phyloP scores from a whole-genome alignment of 2,797 vertebrate species.

The Siniperca scherzeri region DNA sequence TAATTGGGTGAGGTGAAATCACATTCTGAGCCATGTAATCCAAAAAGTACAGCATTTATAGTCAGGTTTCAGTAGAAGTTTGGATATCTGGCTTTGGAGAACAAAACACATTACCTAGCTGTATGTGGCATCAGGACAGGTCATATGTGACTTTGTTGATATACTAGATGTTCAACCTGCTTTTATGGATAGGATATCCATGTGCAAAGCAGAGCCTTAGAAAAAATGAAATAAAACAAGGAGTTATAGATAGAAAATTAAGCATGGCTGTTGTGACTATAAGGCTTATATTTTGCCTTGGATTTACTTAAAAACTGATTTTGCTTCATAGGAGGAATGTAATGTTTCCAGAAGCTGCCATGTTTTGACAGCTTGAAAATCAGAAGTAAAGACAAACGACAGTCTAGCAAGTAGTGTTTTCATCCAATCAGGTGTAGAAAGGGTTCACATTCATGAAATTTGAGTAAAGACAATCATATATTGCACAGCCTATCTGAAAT shows the following conservation, averaged over 20 bases:
- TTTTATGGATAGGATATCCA: neutral
- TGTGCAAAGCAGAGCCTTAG: neutral
- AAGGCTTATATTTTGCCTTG: neutral
- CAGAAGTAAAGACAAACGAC: neutral
- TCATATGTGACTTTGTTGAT: neutral
- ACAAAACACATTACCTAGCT: neutral
- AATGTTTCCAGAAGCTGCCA: neutral
- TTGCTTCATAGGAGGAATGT: neutral
- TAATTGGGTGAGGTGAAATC: constrained; percentile 3
- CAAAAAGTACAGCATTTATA: neutral
- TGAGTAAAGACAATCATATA: neutral
- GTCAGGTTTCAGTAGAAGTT: neutral
- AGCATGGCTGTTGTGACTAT: neutral
- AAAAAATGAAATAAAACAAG: neutral
- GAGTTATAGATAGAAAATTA: neutral
- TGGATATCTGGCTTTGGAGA: neutral
- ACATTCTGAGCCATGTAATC: neutral
- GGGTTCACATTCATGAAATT: neutral
- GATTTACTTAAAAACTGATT: neutral
- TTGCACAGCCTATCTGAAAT: neutral
- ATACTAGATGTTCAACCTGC: neutral
- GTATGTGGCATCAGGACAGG: neutral
- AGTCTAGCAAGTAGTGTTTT: neutral
- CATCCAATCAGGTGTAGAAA: neutral
- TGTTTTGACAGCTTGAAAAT: neutral